Evolutionary conservation across 2,888 invertebrate species (phyloP).

Genomic region (Lasioglossum marginatum): DNA sequence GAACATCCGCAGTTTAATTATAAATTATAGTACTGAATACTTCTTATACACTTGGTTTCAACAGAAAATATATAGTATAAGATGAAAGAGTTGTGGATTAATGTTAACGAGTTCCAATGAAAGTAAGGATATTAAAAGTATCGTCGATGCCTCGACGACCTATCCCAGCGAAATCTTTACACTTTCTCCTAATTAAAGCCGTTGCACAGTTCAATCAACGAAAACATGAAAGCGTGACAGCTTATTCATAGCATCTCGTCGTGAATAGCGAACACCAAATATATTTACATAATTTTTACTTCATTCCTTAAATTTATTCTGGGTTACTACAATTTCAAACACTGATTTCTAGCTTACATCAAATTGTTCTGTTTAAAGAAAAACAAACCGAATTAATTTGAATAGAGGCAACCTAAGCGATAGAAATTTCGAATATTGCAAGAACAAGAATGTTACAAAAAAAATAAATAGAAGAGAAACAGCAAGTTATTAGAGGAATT

Average conservation of each 20-base stretch:
- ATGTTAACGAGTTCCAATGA: background rate
- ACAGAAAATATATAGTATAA: background rate
- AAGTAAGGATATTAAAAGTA: background rate
- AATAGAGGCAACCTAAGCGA: background rate
- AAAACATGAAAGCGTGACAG: conserved; percentile 41
- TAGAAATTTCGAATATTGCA: background rate
- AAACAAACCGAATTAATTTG: background rate
- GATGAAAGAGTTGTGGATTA: background rate
- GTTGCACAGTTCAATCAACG: background rate
- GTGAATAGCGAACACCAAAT: background rate
- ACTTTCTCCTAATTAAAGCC: conserved; percentile 61
- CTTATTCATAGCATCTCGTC: background rate
- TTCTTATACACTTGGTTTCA: background rate
- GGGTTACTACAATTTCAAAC: background rate
- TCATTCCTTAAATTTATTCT: background rate
- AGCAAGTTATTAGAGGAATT: no score
- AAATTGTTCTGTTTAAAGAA: background rate
- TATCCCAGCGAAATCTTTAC: conserved; percentile 42
- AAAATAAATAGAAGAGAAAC: no score
- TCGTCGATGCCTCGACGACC: conserved; percentile 37
- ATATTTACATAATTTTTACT: background rate
- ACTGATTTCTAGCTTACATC: background rate
- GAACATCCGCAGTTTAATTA: no score
- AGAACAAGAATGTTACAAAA: no score
- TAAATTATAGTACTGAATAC: background rate